phyloP scores from a whole-genome alignment of 2,797 vertebrate species.

The Melanotaenia pygmaea region DNA sequence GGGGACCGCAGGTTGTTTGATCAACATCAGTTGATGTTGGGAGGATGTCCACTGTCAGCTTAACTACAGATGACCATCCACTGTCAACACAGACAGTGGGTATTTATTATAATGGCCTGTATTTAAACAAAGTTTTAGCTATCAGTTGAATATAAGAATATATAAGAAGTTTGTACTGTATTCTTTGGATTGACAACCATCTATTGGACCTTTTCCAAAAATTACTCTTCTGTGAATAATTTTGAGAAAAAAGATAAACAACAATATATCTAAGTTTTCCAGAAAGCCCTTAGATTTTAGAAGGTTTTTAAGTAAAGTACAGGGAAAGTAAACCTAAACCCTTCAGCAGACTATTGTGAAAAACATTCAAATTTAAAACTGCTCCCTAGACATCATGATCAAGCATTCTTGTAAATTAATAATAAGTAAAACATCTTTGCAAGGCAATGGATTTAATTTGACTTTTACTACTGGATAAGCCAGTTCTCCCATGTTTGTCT shows the following conservation, averaged over 20 bases:
- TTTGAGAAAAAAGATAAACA: neutral
- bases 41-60: constrained; percentile 65
- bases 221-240: neutral
- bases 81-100: constrained; percentile 63
- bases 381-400: neutral
- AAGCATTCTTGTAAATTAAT: neutral
- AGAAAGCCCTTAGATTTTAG: neutral
- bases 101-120: constrained; percentile 17
- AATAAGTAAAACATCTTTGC: neutral
- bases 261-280: neutral
- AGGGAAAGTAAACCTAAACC: neutral
- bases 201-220: neutral
- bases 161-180: neutral
- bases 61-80: constrained; percentile 69
- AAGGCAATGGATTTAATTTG: neutral
- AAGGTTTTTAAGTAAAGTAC: neutral
- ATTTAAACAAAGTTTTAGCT: constrained; percentile 13
- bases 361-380: neutral
- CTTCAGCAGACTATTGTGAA: neutral
- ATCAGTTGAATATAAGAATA: neutral
- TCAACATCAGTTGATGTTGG: constrained; percentile 77
- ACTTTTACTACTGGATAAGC: neutral
- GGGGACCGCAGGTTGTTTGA: constrained; percentile 77
- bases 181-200: neutral
- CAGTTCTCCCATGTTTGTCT: neutral